Base-by-base conservation (phyloP, 37 sponge, comb jelly and placozoan species). In the Ianthella basta region DNA sequence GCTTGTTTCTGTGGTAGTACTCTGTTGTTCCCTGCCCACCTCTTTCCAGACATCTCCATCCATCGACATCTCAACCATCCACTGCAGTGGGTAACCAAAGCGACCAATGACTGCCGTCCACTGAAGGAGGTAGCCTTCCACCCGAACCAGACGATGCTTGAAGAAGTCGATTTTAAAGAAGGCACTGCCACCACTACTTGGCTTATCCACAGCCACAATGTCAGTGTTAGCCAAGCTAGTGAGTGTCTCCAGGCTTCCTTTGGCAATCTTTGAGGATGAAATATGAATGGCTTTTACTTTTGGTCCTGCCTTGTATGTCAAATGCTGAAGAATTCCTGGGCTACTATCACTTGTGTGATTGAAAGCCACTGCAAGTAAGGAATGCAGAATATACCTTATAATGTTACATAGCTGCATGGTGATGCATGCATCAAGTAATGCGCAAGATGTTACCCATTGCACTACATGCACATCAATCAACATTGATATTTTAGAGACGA, bases 41-140 rank as follows among this genome's bases (percentile, higher is more conserved):
- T 23, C 4, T 25, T 36, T 24, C 83, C 83, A 82, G 12, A 0
- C 34, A 8, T 23, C 32, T 21, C 83, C 83, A 38, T 82, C 59
- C 15, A 29, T 50, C 4, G 83, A 82, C 14, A 27, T 66, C 8
- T 82, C 63, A 6, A 82, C 27, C 29, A 33, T 30, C 83, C 83
- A 82, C 50, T 82, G 37, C 53, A 24, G 14, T 27, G 83, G 83
- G 13, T 19, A 5, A 8, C 83, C 83, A 53, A 38, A 56, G 23
- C 25, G 60, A 3, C 83, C 83, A 39, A 40, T 24, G 24, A 32
- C 83, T 20, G 10, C 21, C 35, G 29, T 19, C 32, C 83, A 82
- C 21, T 65, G 65, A 39, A 82, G 83, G 16, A 38, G 14, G 67
- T 82, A 82, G 0, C 83, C 83, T 16, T 18, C 32, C 27, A 82